phyloP scores from a whole-genome alignment of 2,888 invertebrate species.

The Pharmacophagus antenor region DNA sequence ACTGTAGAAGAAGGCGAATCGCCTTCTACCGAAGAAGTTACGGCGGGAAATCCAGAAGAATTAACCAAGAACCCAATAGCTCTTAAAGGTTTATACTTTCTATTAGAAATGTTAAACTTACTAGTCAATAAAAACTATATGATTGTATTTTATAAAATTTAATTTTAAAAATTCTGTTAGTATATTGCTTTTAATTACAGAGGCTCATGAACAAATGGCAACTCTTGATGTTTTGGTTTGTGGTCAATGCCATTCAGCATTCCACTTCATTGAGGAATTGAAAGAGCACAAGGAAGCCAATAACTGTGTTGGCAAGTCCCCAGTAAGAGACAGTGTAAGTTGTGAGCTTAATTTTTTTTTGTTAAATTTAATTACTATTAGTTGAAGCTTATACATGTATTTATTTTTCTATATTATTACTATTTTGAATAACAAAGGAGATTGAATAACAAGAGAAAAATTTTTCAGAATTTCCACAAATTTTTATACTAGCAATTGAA shows the following conservation, averaged over 20 bases:
- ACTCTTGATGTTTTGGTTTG: constrained; percentile 90
- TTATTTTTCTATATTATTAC: no score
- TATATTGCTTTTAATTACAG: constrained; percentile 60
- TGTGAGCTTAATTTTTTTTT: constrained; percentile 1
- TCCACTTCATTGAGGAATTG: constrained; percentile 89
- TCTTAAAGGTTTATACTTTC: constrained; percentile 75
- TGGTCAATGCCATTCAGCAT: constrained; percentile 90
- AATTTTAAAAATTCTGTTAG: not conserved
- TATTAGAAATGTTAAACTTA: constrained; percentile 4
- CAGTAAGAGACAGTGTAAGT: constrained; percentile 84
- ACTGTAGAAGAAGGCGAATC: constrained; percentile 66
- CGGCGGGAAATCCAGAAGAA: constrained; percentile 80
- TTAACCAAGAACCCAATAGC: constrained; percentile 83
- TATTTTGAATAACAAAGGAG: no score
- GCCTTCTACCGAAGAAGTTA: constrained; percentile 55
- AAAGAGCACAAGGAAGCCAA: constrained; percentile 85
- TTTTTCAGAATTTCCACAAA: no score
- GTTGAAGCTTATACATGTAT: constrained; percentile 2
- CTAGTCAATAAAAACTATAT: not conserved
- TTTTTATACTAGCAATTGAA: no score
- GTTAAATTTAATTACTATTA: not conserved
- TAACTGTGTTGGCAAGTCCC: constrained; percentile 82
- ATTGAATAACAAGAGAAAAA: no score
- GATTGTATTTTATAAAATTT: constrained; percentile 6
- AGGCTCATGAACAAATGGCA: constrained; percentile 88